Percentiles rank a stretch among this genome's conserved stretches.
These are phyloP conservation scores for Limnephilus marmoratus DNA, from an alignment of 2,888 invertebrate genomes.

Conservation along the genomic window DNA sequence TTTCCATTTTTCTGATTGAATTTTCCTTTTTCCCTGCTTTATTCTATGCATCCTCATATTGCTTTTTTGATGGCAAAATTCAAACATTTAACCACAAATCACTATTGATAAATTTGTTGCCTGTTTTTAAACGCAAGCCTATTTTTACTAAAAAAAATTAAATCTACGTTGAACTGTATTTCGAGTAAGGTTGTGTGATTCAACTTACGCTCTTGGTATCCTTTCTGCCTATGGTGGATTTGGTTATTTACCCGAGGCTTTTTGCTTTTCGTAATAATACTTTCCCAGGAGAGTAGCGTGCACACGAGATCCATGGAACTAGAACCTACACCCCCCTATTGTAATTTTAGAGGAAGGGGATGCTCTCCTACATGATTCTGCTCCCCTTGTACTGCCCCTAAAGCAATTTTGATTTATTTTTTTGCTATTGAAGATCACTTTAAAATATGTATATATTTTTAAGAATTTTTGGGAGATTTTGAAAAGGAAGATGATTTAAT, in stretches of 20 bases:
- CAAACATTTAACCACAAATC: not conserved
- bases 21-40: too few relatives aligned
- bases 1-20: too few relatives aligned
- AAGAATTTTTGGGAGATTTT: not conserved
- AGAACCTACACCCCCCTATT: not conserved
- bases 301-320: conserved; percentile 6
- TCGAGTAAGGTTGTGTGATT: not conserved
- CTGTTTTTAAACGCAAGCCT: not conserved
- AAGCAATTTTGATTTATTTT: conserved; percentile 12
- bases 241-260: conserved; percentile 55
- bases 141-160: not conserved
- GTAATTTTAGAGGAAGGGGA: conserved; percentile 20
- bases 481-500: not conserved
- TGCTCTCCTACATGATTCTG: not conserved
- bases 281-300: conserved; percentile 64
- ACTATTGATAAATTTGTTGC: not conserved
- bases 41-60: too few relatives aligned
- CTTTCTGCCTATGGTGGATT: conserved; percentile 46
- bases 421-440: not conserved
- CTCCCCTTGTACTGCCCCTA: conserved; percentile 18
- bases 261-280: conserved; percentile 64
- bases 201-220: conserved; percentile 2
- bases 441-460: not conserved
- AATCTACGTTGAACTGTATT: not conserved
- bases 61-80: not conserved